A percentile compares a stretch with the other conserved stretches of the same genome.
phyloP scores from a whole-genome alignment of 2,113 vertebrate genomes.

The Emydocephalus ijimae region DNA sequence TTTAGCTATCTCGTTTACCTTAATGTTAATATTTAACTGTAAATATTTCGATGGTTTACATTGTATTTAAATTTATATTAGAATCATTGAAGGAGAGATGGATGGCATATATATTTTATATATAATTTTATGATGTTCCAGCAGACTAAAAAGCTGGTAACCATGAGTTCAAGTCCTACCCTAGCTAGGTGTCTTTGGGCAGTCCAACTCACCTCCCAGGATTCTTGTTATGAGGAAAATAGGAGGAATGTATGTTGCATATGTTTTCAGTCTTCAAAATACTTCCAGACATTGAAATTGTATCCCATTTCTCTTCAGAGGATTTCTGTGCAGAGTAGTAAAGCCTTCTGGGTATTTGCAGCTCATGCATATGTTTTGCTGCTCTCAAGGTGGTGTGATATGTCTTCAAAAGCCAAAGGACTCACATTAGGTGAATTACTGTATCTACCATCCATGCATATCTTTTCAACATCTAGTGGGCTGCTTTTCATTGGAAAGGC shows the following conservation, averaged over 20 bases:
- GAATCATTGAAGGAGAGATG: not conserved
- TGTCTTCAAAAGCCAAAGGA: not conserved
- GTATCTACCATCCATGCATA: not conserved
- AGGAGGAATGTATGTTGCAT: not conserved
- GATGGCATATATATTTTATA: not conserved
- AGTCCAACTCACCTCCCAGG: not conserved
- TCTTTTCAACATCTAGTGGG: not conserved
- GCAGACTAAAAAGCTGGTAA: not conserved
- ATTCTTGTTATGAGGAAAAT: not conserved
- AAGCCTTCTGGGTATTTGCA: not conserved
- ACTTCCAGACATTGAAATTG: not conserved
- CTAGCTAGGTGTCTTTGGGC: not conserved
- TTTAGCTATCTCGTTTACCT: not conserved
- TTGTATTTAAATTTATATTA: not conserved
- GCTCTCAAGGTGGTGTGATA: not conserved
- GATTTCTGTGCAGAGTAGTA: not conserved
- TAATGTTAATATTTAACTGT: not conserved
- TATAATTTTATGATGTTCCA: not conserved
- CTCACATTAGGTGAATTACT: not conserved
- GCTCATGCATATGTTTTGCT: not conserved
- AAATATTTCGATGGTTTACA: not conserved
- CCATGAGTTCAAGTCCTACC: not conserved
- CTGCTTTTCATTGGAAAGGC: not conserved
- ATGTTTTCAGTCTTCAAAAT: not conserved
- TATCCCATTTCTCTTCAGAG: not conserved